Evolutionary conservation across 2,113 vertebrate genomes (phyloP), one percentile per base, ranked within the genome.

Genomic region (Andinoacara biseriatus): DNA sequence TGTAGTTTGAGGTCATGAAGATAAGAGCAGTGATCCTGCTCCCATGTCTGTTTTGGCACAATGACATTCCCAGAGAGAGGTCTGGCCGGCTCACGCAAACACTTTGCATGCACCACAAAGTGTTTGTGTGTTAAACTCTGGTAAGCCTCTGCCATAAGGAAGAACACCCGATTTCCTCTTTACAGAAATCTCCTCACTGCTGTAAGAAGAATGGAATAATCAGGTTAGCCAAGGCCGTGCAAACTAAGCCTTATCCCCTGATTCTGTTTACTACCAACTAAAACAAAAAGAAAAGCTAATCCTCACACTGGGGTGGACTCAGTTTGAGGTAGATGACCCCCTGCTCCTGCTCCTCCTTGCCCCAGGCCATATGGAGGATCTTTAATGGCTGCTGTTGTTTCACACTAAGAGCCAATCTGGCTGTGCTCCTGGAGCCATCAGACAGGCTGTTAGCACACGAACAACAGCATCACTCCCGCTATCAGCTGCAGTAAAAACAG

Each of bases 331-430:
- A 67, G 17, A 57, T 15, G 7, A 7, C 29, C 52, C 35, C 18
- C 62, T 5, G 35, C 26, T 20, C 58, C 58, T 35, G 43, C 18
- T 7, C 67, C 29, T 18, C 54, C 59, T 18, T 4, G 49, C 72
- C 82, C 49, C 79, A 5, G 80, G 81, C 86, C 59, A 5, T 67
- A 80, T 58, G 22, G 74, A 58, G 86, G 79, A 29, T 74, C 76
- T 80, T 87, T 92, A 87, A 92, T 87, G 75, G 85, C 67, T 43
- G 80, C 86, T 86, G 80, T 85, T 87, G 81, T 91, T 88, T 88
- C 81, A 74, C 84, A 54, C 76, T 52, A 57, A 15, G 38, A 81
- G 75, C 72, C 78, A 74, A 87, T 86, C 63, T 86, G 86, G 82
- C 78, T 5, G 26, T 31, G 38, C 26, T 85, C 80, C 79, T 86